phyloP scores from a whole-genome alignment of 2,888 invertebrate species.

The Gryllus longicercus region DNA sequence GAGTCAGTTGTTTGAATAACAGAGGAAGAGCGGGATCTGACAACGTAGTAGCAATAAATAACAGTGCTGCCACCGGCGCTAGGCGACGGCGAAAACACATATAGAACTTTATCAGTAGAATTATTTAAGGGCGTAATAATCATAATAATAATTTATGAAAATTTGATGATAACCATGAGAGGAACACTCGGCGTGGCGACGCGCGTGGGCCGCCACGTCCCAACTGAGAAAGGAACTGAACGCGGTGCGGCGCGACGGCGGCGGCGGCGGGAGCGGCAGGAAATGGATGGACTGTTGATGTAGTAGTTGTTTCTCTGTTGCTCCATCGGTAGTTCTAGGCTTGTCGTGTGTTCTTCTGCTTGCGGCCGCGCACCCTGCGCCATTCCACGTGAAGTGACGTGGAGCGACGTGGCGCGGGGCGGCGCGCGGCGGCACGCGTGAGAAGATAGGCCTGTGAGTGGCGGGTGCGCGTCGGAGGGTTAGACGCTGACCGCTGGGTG shows the following conservation, averaged over 20 bases:
- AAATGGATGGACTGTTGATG: background rate
- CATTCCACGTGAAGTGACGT: background rate
- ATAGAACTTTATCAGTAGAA: slow-evolving; percentile 8
- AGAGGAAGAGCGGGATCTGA: slow-evolving; percentile 18
- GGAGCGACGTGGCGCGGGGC: background rate
- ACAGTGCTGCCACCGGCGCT: background rate
- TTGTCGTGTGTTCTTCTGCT: background rate
- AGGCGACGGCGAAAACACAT: background rate
- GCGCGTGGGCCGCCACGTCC: background rate
- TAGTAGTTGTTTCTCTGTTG: background rate
- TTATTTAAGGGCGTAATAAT: background rate
- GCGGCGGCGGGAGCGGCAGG: slow-evolving; percentile 6
- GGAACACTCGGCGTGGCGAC: background rate
- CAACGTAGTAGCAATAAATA: slow-evolving; percentile 17
- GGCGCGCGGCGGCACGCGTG: background rate
- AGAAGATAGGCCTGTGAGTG: background rate
- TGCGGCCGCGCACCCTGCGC: background rate
- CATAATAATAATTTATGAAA: background rate
- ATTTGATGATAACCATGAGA: background rate
- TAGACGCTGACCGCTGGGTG: too few species aligned
- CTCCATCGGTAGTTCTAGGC: background rate
- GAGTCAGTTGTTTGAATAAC: slow-evolving; percentile 18
- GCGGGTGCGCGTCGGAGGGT: background rate
- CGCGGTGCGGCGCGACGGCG: background rate
- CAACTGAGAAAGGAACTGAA: background rate